Evolutionary conservation across 1,140 invertebrate species (phyloP), one percentile per base, ranked within the genome.

Genomic region (Meloidogyne hapla): DNA sequence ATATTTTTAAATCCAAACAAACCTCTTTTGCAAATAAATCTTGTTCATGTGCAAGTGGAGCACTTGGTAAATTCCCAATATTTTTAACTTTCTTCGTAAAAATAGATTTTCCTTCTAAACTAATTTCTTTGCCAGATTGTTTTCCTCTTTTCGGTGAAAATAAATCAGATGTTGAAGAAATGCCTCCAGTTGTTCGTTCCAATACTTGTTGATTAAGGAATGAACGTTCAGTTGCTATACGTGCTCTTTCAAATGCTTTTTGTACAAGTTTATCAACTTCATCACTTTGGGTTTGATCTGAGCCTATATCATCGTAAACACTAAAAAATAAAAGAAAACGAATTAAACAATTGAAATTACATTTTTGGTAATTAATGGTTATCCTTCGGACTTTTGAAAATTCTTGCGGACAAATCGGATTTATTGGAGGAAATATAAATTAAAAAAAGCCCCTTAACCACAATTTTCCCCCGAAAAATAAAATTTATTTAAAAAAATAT

Each of bases 201-300:
- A 83, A 68, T n/a, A 82, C 64, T 62, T 82, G 82, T 66, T 82
- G 81, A 48, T 82, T 82, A 12, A 82, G 25, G 40, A 82, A 82
- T 25, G 74, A 69, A 23, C 81, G 72, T 68, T 82, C 82, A 13
- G 81, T 74, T 69, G 84, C 81, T 4, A 82, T 62, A 15, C 74
- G 66, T 13, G 81, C 78, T 45, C 82, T 25, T 62, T 83, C 77
- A 40, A 77, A 48, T 18, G 77, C 23, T 21, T 48, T 69, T 42
- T 79, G 26, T 8, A 82, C 77, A 56, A 79, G 82, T n/a, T 67
- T 65, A n/a, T 83, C 69, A 28, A 75, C 66, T 61, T 78, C 77
- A 21, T 25, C 28, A 9, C 42, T 70, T 48, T 62, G 21, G 33
- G 63, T 45, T 4, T 42, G 40, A 2, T 72, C 77, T 26, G 80